These are phyloP conservation scores for Drosophila rhopaloa DNA, from an alignment of 1,140 invertebrate species.

Conservation along the genomic window DNA sequence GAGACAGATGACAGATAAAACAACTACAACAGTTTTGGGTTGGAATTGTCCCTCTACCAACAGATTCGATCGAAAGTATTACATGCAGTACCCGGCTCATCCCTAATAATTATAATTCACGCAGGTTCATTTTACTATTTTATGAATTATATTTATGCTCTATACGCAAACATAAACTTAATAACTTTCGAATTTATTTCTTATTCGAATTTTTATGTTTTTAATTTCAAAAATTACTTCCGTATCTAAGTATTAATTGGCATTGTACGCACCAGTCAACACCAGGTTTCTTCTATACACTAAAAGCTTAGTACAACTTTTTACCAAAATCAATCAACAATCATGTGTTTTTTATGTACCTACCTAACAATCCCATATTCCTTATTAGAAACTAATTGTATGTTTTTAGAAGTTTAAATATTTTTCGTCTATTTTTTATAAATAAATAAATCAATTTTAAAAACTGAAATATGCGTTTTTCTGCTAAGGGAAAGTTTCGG, in stretches of 20 bases:
- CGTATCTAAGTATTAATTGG: constrained; percentile 59
- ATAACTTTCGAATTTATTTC: constrained; percentile 63
- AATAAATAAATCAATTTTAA: constrained; percentile 34
- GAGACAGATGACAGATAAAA: constrained; percentile 35
- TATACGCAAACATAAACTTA: constrained; percentile 7
- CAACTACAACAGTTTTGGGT: constrained; percentile 38
- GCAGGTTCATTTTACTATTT: constrained; percentile 14
- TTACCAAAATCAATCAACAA: constrained; percentile 18
- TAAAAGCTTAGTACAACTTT: constrained; percentile 19
- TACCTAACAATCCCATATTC: constrained; percentile 25
- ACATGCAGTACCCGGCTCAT: constrained; percentile 23
- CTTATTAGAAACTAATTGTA: constrained; percentile 44
- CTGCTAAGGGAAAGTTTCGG: background rate
- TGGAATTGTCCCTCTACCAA: background rate
- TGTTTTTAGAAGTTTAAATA: constrained; percentile 31
- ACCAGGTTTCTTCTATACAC: constrained; percentile 7
- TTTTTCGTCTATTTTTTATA: constrained; percentile 44
- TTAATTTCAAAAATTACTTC: constrained; percentile 29
- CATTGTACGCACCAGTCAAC: constrained; percentile 12
- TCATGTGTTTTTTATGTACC: constrained; percentile 51
- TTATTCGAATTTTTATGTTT: constrained; percentile 53
- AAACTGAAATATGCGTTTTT: constrained; percentile 1
- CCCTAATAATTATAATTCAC: constrained; percentile 15
- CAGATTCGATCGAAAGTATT: constrained; percentile 42
- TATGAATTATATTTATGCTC: constrained; percentile 22